phyloP scores from a whole-genome alignment of 2,888 invertebrate genomes.

The Hipparchia semele region DNA sequence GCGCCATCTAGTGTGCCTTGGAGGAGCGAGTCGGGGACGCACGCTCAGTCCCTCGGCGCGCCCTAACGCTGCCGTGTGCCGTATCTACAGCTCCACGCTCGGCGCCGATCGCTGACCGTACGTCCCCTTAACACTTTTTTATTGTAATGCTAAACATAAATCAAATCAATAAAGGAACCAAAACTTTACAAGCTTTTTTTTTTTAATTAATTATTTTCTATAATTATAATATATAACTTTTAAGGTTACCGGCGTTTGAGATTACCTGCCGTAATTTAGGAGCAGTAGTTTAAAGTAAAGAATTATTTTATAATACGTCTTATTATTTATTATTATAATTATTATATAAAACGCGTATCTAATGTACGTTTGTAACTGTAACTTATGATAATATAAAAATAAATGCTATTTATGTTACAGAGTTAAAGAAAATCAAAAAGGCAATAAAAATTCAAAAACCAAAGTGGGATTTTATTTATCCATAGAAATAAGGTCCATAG shows the following conservation, averaged over 20 bases:
- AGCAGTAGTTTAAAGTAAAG: conserved; percentile 74
- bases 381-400: conserved; percentile 81
- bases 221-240: conserved; percentile 34
- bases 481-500: not conserved
- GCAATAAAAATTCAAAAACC: conserved; percentile 79
- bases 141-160: conserved; percentile 60
- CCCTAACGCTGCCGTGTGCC: conserved; percentile 62
- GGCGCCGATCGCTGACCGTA: conserved; percentile 68
- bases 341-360: conserved; percentile 65
- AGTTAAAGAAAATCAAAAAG: conserved; percentile 72
- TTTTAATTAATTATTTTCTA: conserved; percentile 78
- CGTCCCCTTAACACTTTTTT: conserved; percentile 68
- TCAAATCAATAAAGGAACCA: conserved; percentile 77
- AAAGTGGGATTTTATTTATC: conserved; percentile 59
- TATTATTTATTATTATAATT: conserved; percentile 69
- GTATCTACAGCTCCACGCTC: conserved; percentile 69
- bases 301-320: conserved; percentile 73
- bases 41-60: conserved; percentile 69
- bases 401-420: conserved; percentile 82
- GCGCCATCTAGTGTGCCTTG: conserved; percentile 49
- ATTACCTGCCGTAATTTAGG: conserved; percentile 63
- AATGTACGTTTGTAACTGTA: conserved; percentile 81
- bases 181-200: conserved; percentile 71
- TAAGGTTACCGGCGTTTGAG: conserved; percentile 70
- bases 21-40: conserved; percentile 63